Conservation (phyloP, 2,797 vertebrate species). For the Amniataba percoides region DNA sequence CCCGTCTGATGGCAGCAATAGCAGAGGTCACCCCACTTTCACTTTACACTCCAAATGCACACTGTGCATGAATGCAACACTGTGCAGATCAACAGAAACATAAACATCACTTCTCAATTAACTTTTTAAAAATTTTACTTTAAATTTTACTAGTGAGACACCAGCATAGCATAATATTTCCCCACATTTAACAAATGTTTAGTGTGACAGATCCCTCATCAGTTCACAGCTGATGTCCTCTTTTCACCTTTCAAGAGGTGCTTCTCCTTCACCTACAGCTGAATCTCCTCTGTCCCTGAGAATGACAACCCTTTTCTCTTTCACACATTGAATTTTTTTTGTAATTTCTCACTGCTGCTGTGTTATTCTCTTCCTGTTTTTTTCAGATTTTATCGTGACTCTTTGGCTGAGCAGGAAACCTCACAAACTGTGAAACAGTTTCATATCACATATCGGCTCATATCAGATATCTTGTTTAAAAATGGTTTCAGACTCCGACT, state of each 20-base stretch:
- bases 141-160: not conserved
- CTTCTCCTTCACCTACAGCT: not conserved
- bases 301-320: not conserved
- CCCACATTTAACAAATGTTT: not conserved
- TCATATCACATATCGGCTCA: not conserved
- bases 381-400: constrained; percentile 6
- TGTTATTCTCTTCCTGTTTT: constrained; percentile 24
- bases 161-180: not conserved
- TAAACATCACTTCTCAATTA: not conserved
- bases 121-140: no score
- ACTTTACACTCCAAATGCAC: not conserved
- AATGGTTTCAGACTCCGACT: not conserved
- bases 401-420: constrained; percentile 25
- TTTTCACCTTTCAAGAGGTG: not conserved
- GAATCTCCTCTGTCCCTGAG: not conserved
- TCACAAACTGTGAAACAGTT: constrained; percentile 1
- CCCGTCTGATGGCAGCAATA: constrained; percentile 80
- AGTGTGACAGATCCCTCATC: not conserved
- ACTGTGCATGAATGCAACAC: not conserved
- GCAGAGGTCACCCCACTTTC: constrained; percentile 25
- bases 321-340: not conserved
- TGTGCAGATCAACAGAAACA: not conserved
- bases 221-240: not conserved
- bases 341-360: not conserved
- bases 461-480: not conserved